Conservation (phyloP, 2,888 invertebrate species). For the Apotomis betuletana region DNA sequence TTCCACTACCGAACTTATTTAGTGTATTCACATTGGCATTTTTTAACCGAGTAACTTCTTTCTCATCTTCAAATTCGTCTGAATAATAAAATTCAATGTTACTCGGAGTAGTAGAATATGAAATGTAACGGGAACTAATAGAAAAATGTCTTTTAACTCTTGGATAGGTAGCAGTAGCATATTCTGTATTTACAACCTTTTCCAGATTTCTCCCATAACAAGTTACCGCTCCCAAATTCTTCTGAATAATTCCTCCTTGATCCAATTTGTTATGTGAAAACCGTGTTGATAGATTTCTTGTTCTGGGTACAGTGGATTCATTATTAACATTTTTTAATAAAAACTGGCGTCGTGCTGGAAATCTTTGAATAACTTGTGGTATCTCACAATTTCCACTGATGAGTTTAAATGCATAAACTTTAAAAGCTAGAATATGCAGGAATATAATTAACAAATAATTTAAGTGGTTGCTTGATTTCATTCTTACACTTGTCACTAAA, state of each 20-base stretch:
- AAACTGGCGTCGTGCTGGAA: not conserved
- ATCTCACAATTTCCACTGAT: not conserved
- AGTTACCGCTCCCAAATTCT: constrained; percentile 68
- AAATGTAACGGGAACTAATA: not conserved
- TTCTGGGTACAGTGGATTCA: not conserved
- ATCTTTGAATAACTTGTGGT: not conserved
- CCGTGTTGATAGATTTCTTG: constrained; percentile 19
- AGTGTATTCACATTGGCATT: constrained; percentile 26
- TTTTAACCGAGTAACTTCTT: constrained; percentile 42
- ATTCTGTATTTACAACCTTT: constrained; percentile 53
- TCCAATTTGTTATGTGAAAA: constrained; percentile 54
- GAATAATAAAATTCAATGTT: constrained; percentile 75
- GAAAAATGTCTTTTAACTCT: not conserved
- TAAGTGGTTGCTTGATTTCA: constrained; percentile 3
- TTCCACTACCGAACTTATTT: not conserved
- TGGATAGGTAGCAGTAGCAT: constrained; percentile 44
- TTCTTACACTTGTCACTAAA: not conserved
- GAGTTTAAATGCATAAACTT: constrained; percentile 10
- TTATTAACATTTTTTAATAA: not conserved
- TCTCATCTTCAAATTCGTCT: constrained; percentile 57
- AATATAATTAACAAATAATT: constrained; percentile 14
- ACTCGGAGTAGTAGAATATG: constrained; percentile 58
- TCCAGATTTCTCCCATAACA: constrained; percentile 68
- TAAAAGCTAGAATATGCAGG: not conserved
- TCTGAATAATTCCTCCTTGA: constrained; percentile 59